Conservation (phyloP, 2,797 vertebrate species). For the Sciurus carolinensis region DNA sequence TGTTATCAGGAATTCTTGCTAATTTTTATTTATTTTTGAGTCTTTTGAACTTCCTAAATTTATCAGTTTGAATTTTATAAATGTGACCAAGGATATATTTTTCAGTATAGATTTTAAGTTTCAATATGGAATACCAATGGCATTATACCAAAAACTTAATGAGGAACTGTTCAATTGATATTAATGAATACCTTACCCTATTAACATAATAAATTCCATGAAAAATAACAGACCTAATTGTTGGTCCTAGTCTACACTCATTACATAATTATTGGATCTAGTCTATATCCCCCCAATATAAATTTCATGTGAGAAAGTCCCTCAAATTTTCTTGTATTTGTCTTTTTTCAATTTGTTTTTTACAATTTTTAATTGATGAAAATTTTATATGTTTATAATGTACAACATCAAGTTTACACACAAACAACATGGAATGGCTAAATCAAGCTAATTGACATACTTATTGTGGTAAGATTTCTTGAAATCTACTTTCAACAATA, state of each 20-base stretch:
- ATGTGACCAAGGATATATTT: neutral
- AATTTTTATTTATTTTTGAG: neutral
- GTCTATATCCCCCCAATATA: neutral
- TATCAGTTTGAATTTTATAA: neutral
- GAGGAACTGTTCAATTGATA: neutral
- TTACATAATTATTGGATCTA: neutral
- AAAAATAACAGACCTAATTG: neutral
- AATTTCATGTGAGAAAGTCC: neutral
- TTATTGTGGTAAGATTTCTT: neutral
- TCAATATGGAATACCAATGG: neutral
- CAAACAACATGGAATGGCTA: neutral
- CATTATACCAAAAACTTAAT: neutral
- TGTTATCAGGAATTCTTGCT: neutral
- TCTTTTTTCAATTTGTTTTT: neutral
- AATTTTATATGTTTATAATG: neutral
- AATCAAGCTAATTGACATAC: neutral
- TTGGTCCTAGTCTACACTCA: neutral
- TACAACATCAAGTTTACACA: neutral
- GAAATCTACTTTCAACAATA: neutral
- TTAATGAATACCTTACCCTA: neutral
- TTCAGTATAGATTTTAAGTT: neutral
- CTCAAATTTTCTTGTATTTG: neutral
- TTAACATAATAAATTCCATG: neutral
- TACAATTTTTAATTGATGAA: neutral
- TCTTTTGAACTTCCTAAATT: neutral